Percentiles rank a stretch among this genome's conserved stretches.
These are phyloP conservation scores for Styela plicata DNA, from an alignment of 23 tunicate genomes.

Conservation along the genomic window DNA sequence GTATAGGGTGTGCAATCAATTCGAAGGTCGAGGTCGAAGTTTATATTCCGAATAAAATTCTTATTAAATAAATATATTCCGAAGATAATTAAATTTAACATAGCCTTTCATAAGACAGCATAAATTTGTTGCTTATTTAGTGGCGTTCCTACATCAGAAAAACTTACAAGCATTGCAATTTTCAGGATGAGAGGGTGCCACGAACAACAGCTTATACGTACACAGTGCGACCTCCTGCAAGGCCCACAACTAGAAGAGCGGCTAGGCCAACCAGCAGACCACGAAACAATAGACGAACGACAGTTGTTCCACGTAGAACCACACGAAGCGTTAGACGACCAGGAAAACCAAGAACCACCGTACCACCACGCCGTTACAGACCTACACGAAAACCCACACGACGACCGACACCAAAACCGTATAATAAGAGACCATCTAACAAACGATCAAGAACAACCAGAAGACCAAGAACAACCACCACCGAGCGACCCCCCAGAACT, in stretches of 20 bases:
- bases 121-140: too few species aligned
- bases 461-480: constrained; percentile 34
- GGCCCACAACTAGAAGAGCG: background rate
- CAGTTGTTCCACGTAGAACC: constrained; percentile 9
- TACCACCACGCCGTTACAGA: background rate
- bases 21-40: too few species aligned
- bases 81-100: too few species aligned
- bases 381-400: background rate
- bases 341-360: constrained; percentile 3
- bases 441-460: constrained; percentile 25
- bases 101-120: too few species aligned
- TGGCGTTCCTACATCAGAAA: too few species aligned
- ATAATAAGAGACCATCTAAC: constrained; percentile 22
- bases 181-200: background rate
- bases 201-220: constrained; percentile 3
- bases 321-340: background rate
- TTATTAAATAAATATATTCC: too few species aligned
- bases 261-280: background rate
- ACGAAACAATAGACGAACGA: background rate
- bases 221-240: background rate
- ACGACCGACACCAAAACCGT: constrained; percentile 31
- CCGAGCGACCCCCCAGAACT: constrained; percentile 4
- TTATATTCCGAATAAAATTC: too few species aligned
- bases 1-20: too few species aligned
- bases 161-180: background rate